These are phyloP conservation scores for Verasper variegatus DNA, from an alignment of 2,113 vertebrate genomes.

Conservation along the genomic window DNA sequence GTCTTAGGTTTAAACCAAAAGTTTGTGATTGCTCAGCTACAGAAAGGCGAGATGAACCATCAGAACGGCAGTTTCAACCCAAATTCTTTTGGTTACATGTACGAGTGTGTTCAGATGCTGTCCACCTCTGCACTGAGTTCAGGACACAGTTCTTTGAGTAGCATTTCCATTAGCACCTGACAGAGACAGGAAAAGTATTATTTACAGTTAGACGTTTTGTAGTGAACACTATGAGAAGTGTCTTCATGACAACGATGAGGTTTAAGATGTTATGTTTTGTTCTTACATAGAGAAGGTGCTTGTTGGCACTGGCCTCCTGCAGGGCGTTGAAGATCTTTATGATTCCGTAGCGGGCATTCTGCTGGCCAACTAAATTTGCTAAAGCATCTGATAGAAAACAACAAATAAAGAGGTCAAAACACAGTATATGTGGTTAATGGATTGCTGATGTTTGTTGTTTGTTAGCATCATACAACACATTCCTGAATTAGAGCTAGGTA, in stretches of 20 bases:
- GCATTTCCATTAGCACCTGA: conserved; percentile 94
- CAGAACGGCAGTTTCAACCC: conserved; percentile 1
- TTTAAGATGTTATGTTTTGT: not conserved
- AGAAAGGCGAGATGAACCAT: conserved; percentile 45
- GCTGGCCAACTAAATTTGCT: conserved; percentile 95
- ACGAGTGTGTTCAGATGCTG: conserved; percentile 76
- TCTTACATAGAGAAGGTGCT: conserved; percentile 97
- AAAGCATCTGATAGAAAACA: conserved; percentile 87
- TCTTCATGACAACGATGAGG: not conserved
- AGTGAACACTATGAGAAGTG: not conserved
- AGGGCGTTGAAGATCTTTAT: conserved; percentile 96
- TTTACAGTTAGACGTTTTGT: not conserved
- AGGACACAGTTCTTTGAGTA: conserved; percentile 93
- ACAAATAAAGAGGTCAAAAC: not conserved
- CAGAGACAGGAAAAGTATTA: conserved; percentile 7
- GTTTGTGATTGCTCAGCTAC: conserved; percentile 57
- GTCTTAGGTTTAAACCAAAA: conserved; percentile 25
- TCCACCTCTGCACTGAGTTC: conserved; percentile 90
- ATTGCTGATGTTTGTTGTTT: not conserved
- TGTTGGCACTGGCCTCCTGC: conserved; percentile 96
- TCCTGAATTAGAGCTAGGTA: too few species aligned
- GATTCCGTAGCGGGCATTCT: conserved; percentile 95
- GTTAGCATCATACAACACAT: not conserved
- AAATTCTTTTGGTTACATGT: not conserved
- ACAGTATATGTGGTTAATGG: not conserved